phyloP scores from a whole-genome alignment of 2,797 vertebrate genomes.

The Pachyuromys duprasi region DNA sequence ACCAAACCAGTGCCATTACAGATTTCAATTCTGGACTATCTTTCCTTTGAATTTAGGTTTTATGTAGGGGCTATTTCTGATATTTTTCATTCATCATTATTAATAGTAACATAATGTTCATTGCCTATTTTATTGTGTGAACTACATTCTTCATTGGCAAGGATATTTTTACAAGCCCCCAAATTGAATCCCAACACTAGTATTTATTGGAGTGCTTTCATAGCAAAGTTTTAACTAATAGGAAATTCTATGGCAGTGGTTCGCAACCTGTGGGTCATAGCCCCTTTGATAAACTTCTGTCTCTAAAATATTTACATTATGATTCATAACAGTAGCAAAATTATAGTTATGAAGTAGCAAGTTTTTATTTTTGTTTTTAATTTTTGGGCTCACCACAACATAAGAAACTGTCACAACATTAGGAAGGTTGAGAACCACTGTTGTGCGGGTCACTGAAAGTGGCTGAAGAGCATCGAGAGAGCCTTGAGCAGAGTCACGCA shows the following conservation, averaged over 20 bases:
- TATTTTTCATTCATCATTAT: not conserved
- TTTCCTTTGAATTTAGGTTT: not conserved
- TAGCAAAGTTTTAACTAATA: not conserved
- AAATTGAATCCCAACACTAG: not conserved
- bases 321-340: not conserved
- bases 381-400: not conserved
- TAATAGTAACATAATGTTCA: not conserved
- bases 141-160: not conserved
- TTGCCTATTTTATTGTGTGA: not conserved
- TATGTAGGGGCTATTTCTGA: not conserved
- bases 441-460: not conserved
- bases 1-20: not conserved
- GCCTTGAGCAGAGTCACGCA: not conserved
- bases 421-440: not conserved
- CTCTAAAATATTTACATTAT: not conserved
- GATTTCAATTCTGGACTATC: not conserved
- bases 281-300: not conserved
- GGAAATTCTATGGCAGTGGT: not conserved
- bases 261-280: not conserved
- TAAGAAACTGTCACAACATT: not conserved
- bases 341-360: not conserved
- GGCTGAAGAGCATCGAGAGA: not conserved
- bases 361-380: no score
- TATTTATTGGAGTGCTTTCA: not conserved
- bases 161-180: not conserved